Base-by-base conservation (phyloP, 2,888 invertebrate genomes). In the Apamea monoglypha region DNA sequence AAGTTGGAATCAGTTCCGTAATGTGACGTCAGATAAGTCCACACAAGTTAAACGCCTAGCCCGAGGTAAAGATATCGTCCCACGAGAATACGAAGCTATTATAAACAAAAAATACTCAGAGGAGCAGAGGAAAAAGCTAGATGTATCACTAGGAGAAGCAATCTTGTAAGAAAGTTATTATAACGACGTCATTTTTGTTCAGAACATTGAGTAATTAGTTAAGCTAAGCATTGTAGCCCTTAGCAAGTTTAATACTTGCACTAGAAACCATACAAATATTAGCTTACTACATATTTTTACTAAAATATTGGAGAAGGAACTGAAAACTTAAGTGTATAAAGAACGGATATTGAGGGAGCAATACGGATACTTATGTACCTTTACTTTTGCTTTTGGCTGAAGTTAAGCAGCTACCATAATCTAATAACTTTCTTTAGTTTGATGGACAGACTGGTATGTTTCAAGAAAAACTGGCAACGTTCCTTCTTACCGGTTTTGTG, bases 71-170 rank as follows among this genome's bases (percentile, higher is more conserved):
- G 32, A 59, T 25, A 8, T 36, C 7, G 32, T 68, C 76, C 69
- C 74, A 44, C 18, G 59, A 68, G 82, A 47, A 32, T 72, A 36
- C 21, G 36, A 72, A 72, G 64, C 70, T 77, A 76, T 81, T 76
- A n/a, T n/a, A 74, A 70, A 74, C 66, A 73, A 81, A 75, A 84
- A 63, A 81, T 81, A 44, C 44, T 53, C 29, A 18, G 21, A 63
- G 67, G 8, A 61, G 32, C 44, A 44, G 61, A 75, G 25, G 74
- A 53, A 81, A 74, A 76, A 77, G 44, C 67, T 25, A 59, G 32
- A n/a, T 50, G 59, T 36, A 75, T 74, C 40, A 59, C 53, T 40
- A 8, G n/a, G 16, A 50, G 36, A 47, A 50, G 21, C 61, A 80
- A 59, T 59, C 16, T 74, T 40, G 16, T 18, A n/a, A 18, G 1